A percentile compares a stretch with the other conserved stretches of the same genome.
Evolutionary conservation across 2,888 invertebrate species (phyloP).

Genomic region (Perizoma flavofasciatum): DNA sequence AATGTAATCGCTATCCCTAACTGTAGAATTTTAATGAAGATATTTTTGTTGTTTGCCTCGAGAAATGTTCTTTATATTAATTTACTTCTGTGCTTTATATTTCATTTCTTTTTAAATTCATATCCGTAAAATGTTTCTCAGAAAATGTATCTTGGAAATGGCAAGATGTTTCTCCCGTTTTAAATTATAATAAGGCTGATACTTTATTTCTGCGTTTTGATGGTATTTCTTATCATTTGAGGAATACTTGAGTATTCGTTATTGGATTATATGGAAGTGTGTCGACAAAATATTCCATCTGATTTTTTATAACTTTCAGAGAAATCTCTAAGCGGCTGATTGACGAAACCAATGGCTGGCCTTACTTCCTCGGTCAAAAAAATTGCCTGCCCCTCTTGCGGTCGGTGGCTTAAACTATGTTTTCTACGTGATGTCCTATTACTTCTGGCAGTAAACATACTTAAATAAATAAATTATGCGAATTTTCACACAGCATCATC

Average conservation of each 20-base stretch:
- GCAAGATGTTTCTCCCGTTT: conserved; percentile 13
- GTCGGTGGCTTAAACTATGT: too few relatives aligned
- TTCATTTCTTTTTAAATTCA: conserved; percentile 39
- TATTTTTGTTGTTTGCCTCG: conserved; percentile 8
- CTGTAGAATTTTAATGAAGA: conserved; percentile 8
- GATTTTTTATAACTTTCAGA: background rate
- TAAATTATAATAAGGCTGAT: conserved; percentile 30
- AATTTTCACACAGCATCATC: too few relatives aligned
- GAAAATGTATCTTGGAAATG: conserved; percentile 32
- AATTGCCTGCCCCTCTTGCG: too few relatives aligned
- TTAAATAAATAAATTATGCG: too few relatives aligned
- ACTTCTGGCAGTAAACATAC: too few relatives aligned
- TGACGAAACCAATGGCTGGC: too few relatives aligned
- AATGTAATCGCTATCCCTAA: background rate
- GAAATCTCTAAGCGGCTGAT: too few relatives aligned
- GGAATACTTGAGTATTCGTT: background rate
- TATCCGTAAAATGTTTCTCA: conserved; percentile 23
- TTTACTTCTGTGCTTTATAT: conserved; percentile 5
- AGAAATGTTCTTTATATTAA: conserved; percentile 8
- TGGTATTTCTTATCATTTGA: background rate
- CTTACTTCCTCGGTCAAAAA: too few relatives aligned
- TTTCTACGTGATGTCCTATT: too few relatives aligned
- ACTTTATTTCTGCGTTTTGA: conserved; percentile 25
- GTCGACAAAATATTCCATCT: background rate
- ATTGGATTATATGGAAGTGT: conserved; percentile 1